Evolutionary conservation across 2,888 invertebrate species (phyloP).

Genomic region (Drosophila fulvimacula): DNA sequence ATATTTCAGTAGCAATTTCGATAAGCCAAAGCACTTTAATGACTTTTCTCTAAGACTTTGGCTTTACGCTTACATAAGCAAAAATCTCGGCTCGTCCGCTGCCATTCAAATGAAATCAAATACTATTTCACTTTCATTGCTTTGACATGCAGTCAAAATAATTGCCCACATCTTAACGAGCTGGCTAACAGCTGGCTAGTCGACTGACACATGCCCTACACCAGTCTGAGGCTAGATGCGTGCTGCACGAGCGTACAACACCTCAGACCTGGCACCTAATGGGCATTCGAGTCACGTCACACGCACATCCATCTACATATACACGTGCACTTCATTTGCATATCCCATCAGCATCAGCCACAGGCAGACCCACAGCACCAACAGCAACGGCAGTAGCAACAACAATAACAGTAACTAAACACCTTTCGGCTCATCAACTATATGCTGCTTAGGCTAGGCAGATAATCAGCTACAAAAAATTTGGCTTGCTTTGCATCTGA

Average conservation of each 20-base stretch:
- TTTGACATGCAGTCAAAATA: constrained; percentile 29
- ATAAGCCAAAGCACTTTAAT: constrained; percentile 6
- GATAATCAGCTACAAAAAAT: constrained; percentile 48
- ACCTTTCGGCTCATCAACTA: constrained; percentile 41
- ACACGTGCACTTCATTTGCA: constrained; percentile 64
- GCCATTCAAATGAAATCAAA: constrained; percentile 15
- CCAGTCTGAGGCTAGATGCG: background rate
- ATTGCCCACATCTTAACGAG: constrained; percentile 31
- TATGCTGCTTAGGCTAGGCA: constrained; percentile 41
- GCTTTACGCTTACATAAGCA: constrained; percentile 41
- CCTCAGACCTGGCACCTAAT: constrained; percentile 6
- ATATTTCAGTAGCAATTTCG: constrained; percentile 13
- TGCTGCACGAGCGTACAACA: constrained; percentile 20
- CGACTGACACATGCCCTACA: constrained; percentile 52
- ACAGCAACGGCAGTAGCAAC: background rate
- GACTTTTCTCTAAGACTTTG: constrained; percentile 18
- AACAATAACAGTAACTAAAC: constrained; percentile 23
- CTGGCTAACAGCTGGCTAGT: constrained; percentile 13
- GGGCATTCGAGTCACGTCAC: constrained; percentile 35
- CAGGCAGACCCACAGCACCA: background rate
- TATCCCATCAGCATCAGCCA: constrained; percentile 43
- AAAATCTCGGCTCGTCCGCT: constrained; percentile 7
- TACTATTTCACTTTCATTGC: constrained; percentile 63
- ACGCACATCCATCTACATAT: constrained; percentile 45
- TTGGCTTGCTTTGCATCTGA: constrained; percentile 62